Conservation (phyloP, 2,113 vertebrate species). For the Nothoprocta pentlandii region DNA sequence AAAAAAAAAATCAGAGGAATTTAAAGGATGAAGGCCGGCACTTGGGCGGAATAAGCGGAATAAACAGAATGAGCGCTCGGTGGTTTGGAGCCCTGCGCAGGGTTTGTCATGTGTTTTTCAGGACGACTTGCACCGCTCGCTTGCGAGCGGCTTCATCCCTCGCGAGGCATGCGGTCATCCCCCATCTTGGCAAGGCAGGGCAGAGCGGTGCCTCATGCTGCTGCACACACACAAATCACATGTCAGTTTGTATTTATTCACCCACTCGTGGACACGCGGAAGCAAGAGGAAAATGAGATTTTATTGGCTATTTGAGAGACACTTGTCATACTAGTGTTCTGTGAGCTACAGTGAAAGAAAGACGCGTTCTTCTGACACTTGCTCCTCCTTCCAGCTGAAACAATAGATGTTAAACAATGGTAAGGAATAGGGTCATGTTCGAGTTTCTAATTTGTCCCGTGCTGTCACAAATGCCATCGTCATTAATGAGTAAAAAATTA, state of each 20-base stretch:
- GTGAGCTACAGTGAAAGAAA: not conserved
- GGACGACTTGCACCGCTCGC: not conserved
- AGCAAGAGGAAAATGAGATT: not conserved
- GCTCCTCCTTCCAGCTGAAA: not conserved
- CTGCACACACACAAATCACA: not conserved
- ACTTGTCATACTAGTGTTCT: not conserved
- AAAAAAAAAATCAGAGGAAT: constrained; percentile 38
- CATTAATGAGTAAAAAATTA: not conserved
- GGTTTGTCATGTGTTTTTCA: constrained; percentile 21
- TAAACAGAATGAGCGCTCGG: not conserved
- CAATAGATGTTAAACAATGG: not conserved
- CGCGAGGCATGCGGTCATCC: not conserved
- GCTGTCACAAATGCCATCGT: not conserved
- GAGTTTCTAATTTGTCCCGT: not conserved
- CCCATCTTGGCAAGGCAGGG: not conserved
- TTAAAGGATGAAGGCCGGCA: not conserved
- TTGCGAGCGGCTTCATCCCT: not conserved
- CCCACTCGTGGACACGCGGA: not conserved
- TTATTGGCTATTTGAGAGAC: not conserved
- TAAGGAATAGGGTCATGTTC: not conserved
- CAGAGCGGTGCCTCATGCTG: not conserved
- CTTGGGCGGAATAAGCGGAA: not conserved
- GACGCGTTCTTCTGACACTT: not conserved
- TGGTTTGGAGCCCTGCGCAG: not conserved
- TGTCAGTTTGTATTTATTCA: constrained; percentile 26